Evolutionary conservation across 2,888 invertebrate species (phyloP).

Genomic region (Drosophila greeni): DNA sequence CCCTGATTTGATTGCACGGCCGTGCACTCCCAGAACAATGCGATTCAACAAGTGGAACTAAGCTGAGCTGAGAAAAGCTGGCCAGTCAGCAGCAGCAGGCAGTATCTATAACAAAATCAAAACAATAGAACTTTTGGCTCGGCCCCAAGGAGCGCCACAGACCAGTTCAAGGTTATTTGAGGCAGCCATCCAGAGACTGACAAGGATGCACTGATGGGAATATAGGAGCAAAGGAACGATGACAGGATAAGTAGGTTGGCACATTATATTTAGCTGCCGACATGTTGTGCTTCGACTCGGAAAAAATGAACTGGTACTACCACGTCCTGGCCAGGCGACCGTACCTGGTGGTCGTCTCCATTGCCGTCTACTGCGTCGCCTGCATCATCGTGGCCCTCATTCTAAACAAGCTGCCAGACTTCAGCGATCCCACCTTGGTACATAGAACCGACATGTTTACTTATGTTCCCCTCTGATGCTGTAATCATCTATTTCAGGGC

Average conservation of each 20-base stretch:
- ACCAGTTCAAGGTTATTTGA: constrained; percentile 51
- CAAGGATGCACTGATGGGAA: constrained; percentile 7
- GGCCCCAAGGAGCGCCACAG: constrained; percentile 37
- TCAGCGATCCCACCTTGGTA: constrained; percentile 91
- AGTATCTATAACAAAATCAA: constrained; percentile 67
- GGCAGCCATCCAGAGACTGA: constrained; percentile 24
- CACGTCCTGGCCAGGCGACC: constrained; percentile 85
- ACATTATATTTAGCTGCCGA: constrained; percentile 6
- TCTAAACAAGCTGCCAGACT: constrained; percentile 85
- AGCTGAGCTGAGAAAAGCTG: constrained; percentile 6
- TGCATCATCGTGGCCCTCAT: constrained; percentile 84
- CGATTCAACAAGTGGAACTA: constrained; percentile 26
- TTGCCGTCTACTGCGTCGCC: constrained; percentile 83
- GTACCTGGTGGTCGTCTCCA: constrained; percentile 82
- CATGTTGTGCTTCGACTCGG: constrained; percentile 66
- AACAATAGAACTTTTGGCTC: constrained; percentile 51
- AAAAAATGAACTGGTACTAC: constrained; percentile 82
- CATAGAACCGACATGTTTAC: constrained; percentile 6
- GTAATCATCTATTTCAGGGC: constrained; percentile 81
- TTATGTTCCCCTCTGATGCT: not conserved
- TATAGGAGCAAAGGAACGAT: constrained; percentile 1
- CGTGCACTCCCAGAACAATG: constrained; percentile 3
- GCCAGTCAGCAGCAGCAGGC: constrained; percentile 41
- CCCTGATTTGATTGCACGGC: constrained; percentile 23
- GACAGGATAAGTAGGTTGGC: constrained; percentile 6